These are phyloP conservation scores for Epinephelus moara DNA, from an alignment of 2,113 vertebrate genomes.

Conservation along the genomic window DNA sequence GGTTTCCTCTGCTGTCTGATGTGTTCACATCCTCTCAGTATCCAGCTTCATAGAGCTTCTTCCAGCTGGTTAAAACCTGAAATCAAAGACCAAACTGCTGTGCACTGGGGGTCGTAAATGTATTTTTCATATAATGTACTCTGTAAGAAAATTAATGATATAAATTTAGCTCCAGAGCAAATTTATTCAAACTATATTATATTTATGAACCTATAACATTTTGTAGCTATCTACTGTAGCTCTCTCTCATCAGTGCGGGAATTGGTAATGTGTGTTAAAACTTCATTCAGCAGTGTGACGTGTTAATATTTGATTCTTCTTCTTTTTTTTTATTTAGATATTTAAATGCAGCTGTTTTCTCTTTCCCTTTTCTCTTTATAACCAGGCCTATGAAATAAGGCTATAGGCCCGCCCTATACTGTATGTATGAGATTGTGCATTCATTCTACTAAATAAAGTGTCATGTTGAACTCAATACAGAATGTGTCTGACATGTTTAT, in stretches of 20 bases:
- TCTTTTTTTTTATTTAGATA: constrained; percentile 51
- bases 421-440: constrained; percentile 78
- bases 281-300: constrained; percentile 62
- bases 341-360: constrained; percentile 70
- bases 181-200: constrained; percentile 82
- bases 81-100: constrained; percentile 85
- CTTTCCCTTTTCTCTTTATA: constrained; percentile 58
- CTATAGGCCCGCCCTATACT: constrained; percentile 62
- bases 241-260: constrained; percentile 70
- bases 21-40: constrained; percentile 58
- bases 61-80: constrained; percentile 71
- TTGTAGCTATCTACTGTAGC: constrained; percentile 82
- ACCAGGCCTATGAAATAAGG: constrained; percentile 57
- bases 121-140: constrained; percentile 83
- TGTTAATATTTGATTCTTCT: constrained; percentile 64
- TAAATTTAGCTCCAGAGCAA: constrained; percentile 78
- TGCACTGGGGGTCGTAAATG: constrained; percentile 82
- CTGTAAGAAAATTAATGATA: constrained; percentile 77
- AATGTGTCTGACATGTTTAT: background rate
- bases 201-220: constrained; percentile 83
- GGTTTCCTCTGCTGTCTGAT: constrained; percentile 48
- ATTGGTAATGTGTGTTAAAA: constrained; percentile 60
- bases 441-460: constrained; percentile 82
- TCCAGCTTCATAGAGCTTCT: constrained; percentile 66
- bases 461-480: constrained; percentile 70